Evolutionary conservation across 2,113 vertebrate genomes (phyloP).

Genomic region (Petrocephalus zakoni): DNA sequence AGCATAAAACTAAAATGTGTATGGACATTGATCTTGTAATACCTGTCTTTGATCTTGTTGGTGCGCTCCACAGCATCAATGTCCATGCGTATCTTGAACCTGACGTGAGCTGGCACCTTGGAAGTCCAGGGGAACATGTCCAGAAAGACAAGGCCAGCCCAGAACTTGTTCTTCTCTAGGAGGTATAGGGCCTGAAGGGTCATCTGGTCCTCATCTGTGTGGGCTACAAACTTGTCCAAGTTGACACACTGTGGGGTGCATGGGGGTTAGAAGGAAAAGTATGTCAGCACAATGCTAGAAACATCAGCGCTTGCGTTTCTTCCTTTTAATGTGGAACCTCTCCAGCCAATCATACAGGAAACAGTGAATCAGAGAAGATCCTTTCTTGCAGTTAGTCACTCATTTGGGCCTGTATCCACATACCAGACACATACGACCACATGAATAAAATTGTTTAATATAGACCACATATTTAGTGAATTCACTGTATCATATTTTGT

Average conservation of each 20-base stretch:
- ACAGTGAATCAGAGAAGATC: background rate
- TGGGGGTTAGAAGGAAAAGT: conserved; percentile 17
- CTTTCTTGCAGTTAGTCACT: background rate
- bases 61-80: conserved; percentile 92
- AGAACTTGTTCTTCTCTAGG: conserved; percentile 89
- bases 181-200: conserved; percentile 74
- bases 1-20: background rate
- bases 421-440: background rate
- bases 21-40: conserved; percentile 25
- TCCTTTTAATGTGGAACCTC: background rate
- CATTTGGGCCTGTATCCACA: background rate
- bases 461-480: background rate
- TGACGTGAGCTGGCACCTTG: conserved; percentile 70
- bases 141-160: conserved; percentile 84
- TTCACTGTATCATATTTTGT: background rate
- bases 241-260: conserved; percentile 70
- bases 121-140: conserved; percentile 72
- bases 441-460: background rate
- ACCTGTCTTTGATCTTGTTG: conserved; percentile 97
- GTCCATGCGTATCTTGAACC: conserved; percentile 96
- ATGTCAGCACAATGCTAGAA: background rate
- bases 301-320: background rate
- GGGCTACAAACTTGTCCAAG: conserved; percentile 89
- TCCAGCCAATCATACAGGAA: background rate
- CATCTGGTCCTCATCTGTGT: conserved; percentile 74